Percentiles rank a stretch among this genome's conserved stretches.
These are phyloP conservation scores for Drosophila nannoptera DNA, from an alignment of 1,140 invertebrate species.

Conservation along the genomic window DNA sequence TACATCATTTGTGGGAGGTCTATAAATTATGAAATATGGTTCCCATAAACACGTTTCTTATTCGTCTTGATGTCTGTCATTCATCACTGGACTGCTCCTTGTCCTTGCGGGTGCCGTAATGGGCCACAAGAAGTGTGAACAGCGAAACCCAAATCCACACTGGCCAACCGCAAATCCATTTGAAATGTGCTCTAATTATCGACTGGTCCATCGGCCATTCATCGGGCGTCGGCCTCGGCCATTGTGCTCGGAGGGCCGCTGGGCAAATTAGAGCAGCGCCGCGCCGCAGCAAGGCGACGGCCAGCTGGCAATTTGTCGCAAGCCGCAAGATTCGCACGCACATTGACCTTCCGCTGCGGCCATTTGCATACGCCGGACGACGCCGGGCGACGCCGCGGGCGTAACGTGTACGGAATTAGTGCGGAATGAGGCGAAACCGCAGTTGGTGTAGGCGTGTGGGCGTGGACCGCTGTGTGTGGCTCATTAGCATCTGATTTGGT, in stretches of 20 bases:
- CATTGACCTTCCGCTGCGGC: conserved; percentile 66
- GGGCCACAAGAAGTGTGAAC: neutral
- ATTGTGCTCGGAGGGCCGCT: conserved; percentile 15
- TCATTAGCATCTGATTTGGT: conserved; percentile 64
- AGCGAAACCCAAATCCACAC: conserved; percentile 22
- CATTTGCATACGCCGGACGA: conserved; percentile 67
- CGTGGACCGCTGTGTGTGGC: conserved; percentile 26
- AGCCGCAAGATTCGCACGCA: conserved; percentile 72
- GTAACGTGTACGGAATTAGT: conserved; percentile 61
- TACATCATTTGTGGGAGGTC: too few species aligned
- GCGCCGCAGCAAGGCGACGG: conserved; percentile 48
- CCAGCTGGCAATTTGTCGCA: conserved; percentile 52
- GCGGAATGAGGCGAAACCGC: conserved; percentile 59
- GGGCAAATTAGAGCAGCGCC: conserved; percentile 62
- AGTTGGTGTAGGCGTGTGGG: conserved; percentile 22
- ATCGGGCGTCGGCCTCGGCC: conserved; percentile 53
- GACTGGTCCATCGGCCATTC: conserved; percentile 39
- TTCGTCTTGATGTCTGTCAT: too few species aligned
- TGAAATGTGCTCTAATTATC: conserved; percentile 67
- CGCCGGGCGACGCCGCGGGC: conserved; percentile 45
- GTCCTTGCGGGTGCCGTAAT: too few species aligned
- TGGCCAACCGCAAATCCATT: conserved; percentile 60
- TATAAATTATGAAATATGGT: too few species aligned
- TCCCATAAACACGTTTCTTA: too few species aligned
- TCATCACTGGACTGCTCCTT: too few species aligned